Evolutionary conservation across 2,797 vertebrate genomes (phyloP), one percentile per base, ranked within the genome.

Genomic region (Sebastes baramenuke): DNA sequence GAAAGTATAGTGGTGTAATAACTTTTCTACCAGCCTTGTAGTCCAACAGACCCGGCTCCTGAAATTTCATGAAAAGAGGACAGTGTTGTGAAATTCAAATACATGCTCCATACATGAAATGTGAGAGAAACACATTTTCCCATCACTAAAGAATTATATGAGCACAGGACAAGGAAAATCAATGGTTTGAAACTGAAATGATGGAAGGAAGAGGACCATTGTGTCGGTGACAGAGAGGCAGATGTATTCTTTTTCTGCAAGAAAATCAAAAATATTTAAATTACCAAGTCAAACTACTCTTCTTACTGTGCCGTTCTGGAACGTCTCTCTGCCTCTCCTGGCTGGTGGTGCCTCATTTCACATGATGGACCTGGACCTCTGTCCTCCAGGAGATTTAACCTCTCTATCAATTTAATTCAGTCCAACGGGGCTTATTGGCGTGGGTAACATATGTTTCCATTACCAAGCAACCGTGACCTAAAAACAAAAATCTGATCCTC

Each of bases 71-170:
- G 8, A 46, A 66, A 72, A 55, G 22, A 32, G 36, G 11, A 4
- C 11, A 14, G 36, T 42, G 55, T 49, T 20, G 62, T 56, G 38
- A 74, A 77, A 80, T 67, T 72, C 34, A 74, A 74, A 79, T 67
- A 46, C 46, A 46, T 72, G 62, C 52, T 46, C 27, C 64, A n/a
- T 61, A 54, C n/a, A 54, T 22, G 38, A 65, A 58, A 67, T 29
- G 46, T 34, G 66, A 75, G 46, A 65, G 27, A 12, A 68, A 56
- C 49, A 29, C 55, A 46, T 67, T 69, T 32, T 14, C 25, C 54
- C 71, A 18, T 32, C 2, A 1, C 71, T 68, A 82, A 85, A 83
- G 75, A 18, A 79, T 71, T 79, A 73, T 36, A 42, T 13, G 46
- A 74, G 27, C 72, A 67, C 25, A 54, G 34, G 54, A 66, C 1